These are phyloP conservation scores for Clarias platycephalus DNA, from an alignment of 2,797 vertebrate genomes.

Conservation along the genomic window DNA sequence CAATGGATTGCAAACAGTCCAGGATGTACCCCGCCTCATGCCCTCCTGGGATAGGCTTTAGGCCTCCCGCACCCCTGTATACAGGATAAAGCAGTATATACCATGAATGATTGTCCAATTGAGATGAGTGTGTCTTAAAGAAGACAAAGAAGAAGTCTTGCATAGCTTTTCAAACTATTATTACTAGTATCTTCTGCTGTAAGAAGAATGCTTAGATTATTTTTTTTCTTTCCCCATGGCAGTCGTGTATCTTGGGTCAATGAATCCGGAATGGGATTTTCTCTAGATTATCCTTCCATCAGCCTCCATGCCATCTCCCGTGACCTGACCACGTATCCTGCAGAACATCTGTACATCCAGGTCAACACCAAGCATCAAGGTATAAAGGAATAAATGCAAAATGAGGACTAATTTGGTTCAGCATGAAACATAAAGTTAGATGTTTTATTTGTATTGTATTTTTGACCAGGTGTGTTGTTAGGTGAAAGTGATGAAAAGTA, in stretches of 20 bases:
- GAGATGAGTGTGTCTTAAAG: background rate
- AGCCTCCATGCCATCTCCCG: conserved; percentile 91
- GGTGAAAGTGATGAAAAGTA: background rate
- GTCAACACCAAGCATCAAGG: conserved; percentile 85
- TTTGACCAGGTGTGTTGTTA: background rate
- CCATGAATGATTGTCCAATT: background rate
- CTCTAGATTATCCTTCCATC: conserved; percentile 89
- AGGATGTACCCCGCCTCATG: too few species aligned
- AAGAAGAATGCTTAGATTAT: background rate
- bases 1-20: too few species aligned
- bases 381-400: conserved; percentile 62
- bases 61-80: too few species aligned
- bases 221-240: background rate
- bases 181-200: background rate
- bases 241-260: conserved; percentile 91
- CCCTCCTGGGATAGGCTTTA: too few species aligned
- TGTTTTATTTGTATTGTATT: background rate
- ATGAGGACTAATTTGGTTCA: too few species aligned
- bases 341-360: conserved; percentile 94
- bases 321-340: conserved; percentile 82
- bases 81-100: too few species aligned
- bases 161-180: background rate
- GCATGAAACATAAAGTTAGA: background rate
- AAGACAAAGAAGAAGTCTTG: too few species aligned
- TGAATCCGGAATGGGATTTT: conserved; percentile 87